Base-by-base conservation (phyloP, 1,140 invertebrate genomes). In the Aphaenogaster floridana region DNA sequence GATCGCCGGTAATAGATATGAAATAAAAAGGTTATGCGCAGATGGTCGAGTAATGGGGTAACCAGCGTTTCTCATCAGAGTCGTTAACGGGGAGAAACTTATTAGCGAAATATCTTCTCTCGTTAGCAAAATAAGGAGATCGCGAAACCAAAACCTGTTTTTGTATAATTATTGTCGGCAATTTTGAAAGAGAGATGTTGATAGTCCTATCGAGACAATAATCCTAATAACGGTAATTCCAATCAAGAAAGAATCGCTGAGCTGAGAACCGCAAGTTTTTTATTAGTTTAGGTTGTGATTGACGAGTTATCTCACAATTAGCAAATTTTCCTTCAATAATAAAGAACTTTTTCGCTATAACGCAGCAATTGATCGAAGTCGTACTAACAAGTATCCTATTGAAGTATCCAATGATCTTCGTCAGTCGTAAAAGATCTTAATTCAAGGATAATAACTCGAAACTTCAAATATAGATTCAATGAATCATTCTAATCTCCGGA, bases 11-110 rank as follows among this genome's bases (percentile, higher is more conserved):
- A 57, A 69, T 69, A 81, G 66, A 68, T 68, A 8, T 42, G 63
- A 28, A 50, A 68, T 21, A 68, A 78, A 76, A 76, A 76, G 34
- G 6, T 74, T 54, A 54, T 11, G 9, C 50, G 50, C 71, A 54
- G 72, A 76, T 76, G n/a, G 42, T 57, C 72, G 52, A 76, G 11
- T 39, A 54, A 54, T 39, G 8, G 50, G 17, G 17, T 36, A 72
- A 69, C 39, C 48, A 45, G 15, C 8, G 15, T 17, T 39, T 9
- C 9, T 21, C n/a, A n/a, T 36, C 9, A 15, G 21, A 13, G 48
- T 68, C 48, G 9, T 52, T 21, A 28, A 21, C 13, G 5, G 6
- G 66, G 50, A 34, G 42, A 28, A 69, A 69, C 5, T 48, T 69
- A 48, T 69, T 15, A 69, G 13, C 6, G 3, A 69, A 34, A 69